Base-by-base conservation (phyloP, 2,113 vertebrate species). In the Pygoscelis antarcticus region DNA sequence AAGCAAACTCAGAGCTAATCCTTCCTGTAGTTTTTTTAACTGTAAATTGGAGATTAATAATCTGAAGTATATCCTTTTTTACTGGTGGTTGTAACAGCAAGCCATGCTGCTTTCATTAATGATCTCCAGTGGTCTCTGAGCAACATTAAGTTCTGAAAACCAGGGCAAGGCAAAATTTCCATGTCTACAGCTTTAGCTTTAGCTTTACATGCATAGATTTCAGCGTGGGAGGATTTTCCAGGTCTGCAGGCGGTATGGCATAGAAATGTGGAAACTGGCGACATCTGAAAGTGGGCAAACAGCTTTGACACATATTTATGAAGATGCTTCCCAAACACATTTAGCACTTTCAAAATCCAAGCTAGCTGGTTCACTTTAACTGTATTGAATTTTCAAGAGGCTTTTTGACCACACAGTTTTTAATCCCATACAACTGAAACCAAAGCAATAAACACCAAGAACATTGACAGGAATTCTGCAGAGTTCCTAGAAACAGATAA, bases 281-380 rank as follows among this genome's bases (percentile, higher is more conserved):
- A 52, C 49, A 32, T 93, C 71, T 93, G 47, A 91, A 96, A 94
- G 62, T 76, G 54, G 64, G 34, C 54, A 94, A 93, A 87, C 34
- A 72, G 21, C 44, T 77, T 84, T 91, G 62, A 80, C 62, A 71
- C 16, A 6, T 57, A 62, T 86, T 71, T 83, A 34, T 80, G 74
- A 72, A 52, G 52, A 40, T 69, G 23, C 23, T 91, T 87, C 30
- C 29, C 29, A 71, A 89, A 72, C 32, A 82, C 10, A 32, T 76
- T 79, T 80, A 65, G 5, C 27, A 40, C 16, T 79, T 91, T 64
- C 5, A 29, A 87, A 85, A 68, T 85, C 44, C 52, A 23, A 79
- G 36, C 10, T 82, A 64, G 7, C 17, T 75, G 6, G 5, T 82
- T 91, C 46, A 36, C 20, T 89, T 61, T 29, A 78, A 42, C 14